Conservation (phyloP, 2,888 invertebrate species). For the Drosophila nr. medialis region DNA sequence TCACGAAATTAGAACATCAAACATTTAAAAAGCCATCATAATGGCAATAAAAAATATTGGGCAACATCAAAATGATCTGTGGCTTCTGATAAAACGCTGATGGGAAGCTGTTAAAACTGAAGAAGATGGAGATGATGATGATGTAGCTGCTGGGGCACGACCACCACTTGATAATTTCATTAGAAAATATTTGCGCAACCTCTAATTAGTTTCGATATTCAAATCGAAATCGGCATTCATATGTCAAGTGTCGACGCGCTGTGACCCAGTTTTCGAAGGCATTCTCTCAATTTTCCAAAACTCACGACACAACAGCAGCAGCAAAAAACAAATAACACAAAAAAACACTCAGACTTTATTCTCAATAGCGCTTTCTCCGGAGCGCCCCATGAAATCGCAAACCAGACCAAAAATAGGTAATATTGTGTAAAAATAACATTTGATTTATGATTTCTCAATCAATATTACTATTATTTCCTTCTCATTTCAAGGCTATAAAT, state of each 20-base stretch:
- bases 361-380: conserved; percentile 27
- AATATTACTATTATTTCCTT: conserved; percentile 23
- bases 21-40: conserved; percentile 56
- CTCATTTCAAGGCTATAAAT: conserved; percentile 29
- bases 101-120: conserved; percentile 24
- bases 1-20: conserved; percentile 59
- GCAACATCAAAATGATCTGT: conserved; percentile 45
- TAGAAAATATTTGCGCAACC: conserved; percentile 57
- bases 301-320: conserved; percentile 18
- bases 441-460: conserved; percentile 60
- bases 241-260: conserved; percentile 57
- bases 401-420: conserved; percentile 53
- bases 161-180: conserved; percentile 70
- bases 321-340: neutral
- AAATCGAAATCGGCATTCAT: conserved; percentile 38
- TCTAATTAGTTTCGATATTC: conserved; percentile 64
- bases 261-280: conserved; percentile 61
- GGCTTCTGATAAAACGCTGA: conserved; percentile 40
- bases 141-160: conserved; percentile 20
- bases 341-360: conserved; percentile 9
- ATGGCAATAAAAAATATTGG: conserved; percentile 49
- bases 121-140: conserved; percentile 33
- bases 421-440: conserved; percentile 60
- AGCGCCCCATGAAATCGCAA: neutral
- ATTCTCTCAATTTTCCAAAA: conserved; percentile 35